A percentile compares a stretch with the other conserved stretches of the same genome.
Conservation (phyloP, 2,113 vertebrate genomes). For the Psittacula cyanocephala region DNA sequence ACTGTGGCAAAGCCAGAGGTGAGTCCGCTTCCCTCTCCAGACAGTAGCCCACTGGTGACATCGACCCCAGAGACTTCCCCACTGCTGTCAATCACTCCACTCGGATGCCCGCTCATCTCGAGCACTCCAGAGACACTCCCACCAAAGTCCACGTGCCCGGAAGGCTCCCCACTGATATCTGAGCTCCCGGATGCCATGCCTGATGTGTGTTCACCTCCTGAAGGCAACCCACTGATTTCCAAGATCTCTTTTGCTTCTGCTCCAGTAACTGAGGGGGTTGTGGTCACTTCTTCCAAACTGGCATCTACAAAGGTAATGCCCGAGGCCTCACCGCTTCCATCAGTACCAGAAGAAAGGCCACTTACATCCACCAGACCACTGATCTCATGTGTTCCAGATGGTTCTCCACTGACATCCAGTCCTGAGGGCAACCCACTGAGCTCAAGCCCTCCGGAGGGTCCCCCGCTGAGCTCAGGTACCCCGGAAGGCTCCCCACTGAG, state of each 20-base stretch:
- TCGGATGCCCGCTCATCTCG: conserved; percentile 71
- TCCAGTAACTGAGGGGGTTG: conserved; percentile 31
- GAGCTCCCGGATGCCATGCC: conserved; percentile 65
- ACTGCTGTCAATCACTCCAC: conserved; percentile 70
- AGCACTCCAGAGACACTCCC: conserved; percentile 74
- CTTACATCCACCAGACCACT: conserved; percentile 55
- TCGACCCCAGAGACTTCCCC: conserved; percentile 72
- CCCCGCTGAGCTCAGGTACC: conserved; percentile 4
- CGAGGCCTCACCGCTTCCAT: conserved; percentile 65
- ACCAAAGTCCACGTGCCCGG: conserved; percentile 66
- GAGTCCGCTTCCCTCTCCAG: conserved; percentile 78
- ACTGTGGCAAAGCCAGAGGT: conserved; percentile 73
- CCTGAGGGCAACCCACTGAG: conserved; percentile 57
- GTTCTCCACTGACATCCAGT: conserved; percentile 69
- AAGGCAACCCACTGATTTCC: conserved; percentile 79
- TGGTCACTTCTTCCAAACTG: conserved; percentile 72
- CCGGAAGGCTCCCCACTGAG: conserved; percentile 65
- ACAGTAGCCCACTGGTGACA: conserved; percentile 63
- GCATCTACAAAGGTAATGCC: conserved; percentile 76
- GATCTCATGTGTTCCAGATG: conserved; percentile 12
- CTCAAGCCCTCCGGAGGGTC: conserved; percentile 51
- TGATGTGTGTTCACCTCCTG: conserved; percentile 70
- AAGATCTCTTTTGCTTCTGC: conserved; percentile 79
- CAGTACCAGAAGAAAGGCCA: conserved; percentile 54
- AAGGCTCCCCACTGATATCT: conserved; percentile 72